Percentiles rank a stretch among this genome's conserved stretches.
Conservation (phyloP, 2,797 vertebrate genomes). For the Malacoraja senta region DNA sequence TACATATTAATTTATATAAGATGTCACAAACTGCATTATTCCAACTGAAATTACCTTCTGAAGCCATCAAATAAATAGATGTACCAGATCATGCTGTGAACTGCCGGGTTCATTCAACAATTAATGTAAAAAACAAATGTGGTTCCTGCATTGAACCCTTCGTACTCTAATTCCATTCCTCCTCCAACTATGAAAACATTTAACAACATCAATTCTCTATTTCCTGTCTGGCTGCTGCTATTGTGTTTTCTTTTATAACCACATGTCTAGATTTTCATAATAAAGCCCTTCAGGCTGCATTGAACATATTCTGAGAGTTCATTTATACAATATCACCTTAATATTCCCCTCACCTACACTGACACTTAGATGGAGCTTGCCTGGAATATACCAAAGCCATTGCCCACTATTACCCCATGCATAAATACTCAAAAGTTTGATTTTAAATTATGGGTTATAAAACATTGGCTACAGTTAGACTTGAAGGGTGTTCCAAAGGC, state of each 20-base stretch:
- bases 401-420: not conserved
- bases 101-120: not conserved
- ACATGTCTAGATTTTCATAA: not conserved
- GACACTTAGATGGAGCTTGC: not conserved
- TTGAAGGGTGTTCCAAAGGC: not conserved
- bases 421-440: not conserved
- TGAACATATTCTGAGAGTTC: not conserved
- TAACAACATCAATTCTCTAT: not conserved
- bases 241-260: not conserved
- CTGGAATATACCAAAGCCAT: not conserved
- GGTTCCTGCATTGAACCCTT: not conserved
- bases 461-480: not conserved
- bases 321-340: not conserved
- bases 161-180: not conserved
- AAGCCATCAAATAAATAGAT: not conserved
- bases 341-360: not conserved
- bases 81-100: not conserved
- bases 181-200: not conserved
- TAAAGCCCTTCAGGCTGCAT: not conserved
- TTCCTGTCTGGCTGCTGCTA: not conserved
- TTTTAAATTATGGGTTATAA: not conserved
- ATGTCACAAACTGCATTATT: not conserved
- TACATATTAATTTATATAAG: too few species aligned
- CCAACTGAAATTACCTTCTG: not conserved
- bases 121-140: not conserved